Base-by-base conservation (phyloP, 2,888 invertebrate genomes). In the Eupithecia dodoneata region DNA sequence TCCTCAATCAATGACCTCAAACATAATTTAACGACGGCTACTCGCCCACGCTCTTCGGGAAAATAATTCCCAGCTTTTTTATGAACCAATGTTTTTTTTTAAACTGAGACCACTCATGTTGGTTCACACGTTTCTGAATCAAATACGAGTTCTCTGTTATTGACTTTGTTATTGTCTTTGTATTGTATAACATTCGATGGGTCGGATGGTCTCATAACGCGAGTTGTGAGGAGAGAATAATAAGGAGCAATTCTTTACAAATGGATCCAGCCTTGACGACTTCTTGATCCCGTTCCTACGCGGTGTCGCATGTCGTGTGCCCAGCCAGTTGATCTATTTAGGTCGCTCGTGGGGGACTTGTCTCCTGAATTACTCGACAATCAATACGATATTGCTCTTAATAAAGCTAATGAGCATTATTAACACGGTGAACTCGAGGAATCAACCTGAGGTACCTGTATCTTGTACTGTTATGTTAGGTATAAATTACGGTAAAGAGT, bases 231-330 rank as follows among this genome's bases (percentile, higher is more conserved):
- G 77, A 79, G 77, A 77, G 81, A 77, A 80, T 82, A 82, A 86
- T 85, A 87, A 88, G 85, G 87, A 88, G 89, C 92, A 91, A 92
- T 90, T 91, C 87, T 89, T 92, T 89, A 89, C 87, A 93, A 94
- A 94, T 94, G 89, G 92, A 93, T 94, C 90, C 88, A 92, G 87
- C 95, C 94, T 95, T 95, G 94, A 86, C 90, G 88, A 90, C 92
- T 89, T 92, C 92, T 93, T 93, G 93, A 92, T 93, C 91, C 88
- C 91, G 91, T 91, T 88, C 90, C 90, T 93, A 91, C 91, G 91
- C 91, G 85, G 87, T 92, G 90, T 92, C 89, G 88, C 86, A 84
- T 90, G 89, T 88, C 89, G 88, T 86, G 83, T 89, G 89, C 87
- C 87, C 85, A 87, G 87, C 86, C 84, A 87, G 87, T 85, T 85